A percentile compares a stretch with the other conserved stretches of the same genome.
Evolutionary conservation across 2,113 vertebrate genomes (phyloP).

Genomic region (Bostrychus sinensis): DNA sequence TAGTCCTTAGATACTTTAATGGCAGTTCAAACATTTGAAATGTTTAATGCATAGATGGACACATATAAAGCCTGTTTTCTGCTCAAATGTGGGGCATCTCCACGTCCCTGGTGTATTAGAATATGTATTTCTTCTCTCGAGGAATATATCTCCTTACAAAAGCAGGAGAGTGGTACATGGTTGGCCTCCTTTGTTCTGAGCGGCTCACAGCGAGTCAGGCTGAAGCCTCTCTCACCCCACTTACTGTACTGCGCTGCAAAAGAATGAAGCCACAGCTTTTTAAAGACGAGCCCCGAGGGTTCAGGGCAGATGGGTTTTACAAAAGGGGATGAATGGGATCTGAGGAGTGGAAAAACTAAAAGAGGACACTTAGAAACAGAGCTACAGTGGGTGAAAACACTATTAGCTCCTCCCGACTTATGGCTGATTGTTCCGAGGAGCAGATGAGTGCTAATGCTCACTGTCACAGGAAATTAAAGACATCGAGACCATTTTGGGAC

Average conservation of each 20-base stretch:
- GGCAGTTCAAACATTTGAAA: not conserved
- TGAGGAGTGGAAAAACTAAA: slow-evolving; percentile 75
- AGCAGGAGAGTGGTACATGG: slow-evolving; percentile 11
- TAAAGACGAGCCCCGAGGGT: slow-evolving; percentile 57
- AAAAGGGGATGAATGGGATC: slow-evolving; percentile 72
- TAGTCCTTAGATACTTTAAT: not conserved
- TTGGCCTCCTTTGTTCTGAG: slow-evolving; percentile 46
- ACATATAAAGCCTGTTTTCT: not conserved
- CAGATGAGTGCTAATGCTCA: slow-evolving; percentile 71
- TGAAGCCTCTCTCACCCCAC: slow-evolving; percentile 67
- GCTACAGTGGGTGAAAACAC: slow-evolving; percentile 60
- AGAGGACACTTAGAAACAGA: slow-evolving; percentile 62
- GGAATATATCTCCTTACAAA: not conserved
- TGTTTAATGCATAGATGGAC: slow-evolving; percentile 1
- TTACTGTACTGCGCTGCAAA: slow-evolving; percentile 55
- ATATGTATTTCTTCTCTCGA: slow-evolving; percentile 3
- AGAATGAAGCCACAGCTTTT: slow-evolving; percentile 61
- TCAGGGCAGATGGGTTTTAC: slow-evolving; percentile 56
- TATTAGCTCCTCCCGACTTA: slow-evolving; percentile 59
- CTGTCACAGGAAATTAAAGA: slow-evolving; percentile 76
- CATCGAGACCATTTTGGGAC: slow-evolving; percentile 67
- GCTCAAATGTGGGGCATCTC: not conserved
- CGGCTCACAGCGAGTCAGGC: slow-evolving; percentile 62
- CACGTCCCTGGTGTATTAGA: not conserved
- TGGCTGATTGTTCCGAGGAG: slow-evolving; percentile 66